Evolutionary conservation across 2,888 invertebrate genomes (phyloP).

Genomic region (Cataglyphis altisquamis): DNA sequence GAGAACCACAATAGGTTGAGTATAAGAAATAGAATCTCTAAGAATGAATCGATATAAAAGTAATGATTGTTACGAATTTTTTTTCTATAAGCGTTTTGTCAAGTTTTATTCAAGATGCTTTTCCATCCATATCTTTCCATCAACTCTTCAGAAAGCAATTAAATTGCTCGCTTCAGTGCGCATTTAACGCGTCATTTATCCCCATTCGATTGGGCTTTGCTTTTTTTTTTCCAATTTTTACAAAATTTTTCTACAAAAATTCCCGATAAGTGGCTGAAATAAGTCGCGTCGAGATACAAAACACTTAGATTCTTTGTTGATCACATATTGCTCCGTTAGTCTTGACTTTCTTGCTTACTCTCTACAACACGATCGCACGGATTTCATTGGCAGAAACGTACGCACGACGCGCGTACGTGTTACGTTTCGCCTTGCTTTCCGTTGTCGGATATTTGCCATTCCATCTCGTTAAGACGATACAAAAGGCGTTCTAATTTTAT

Average conservation of each 20-base stretch:
- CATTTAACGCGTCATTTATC: constrained; percentile 25
- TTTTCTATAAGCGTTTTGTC: not conserved
- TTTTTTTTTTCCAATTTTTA: constrained; percentile 18
- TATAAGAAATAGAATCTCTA: not conserved
- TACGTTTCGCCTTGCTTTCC: constrained; percentile 9
- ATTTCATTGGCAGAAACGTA: constrained; percentile 13
- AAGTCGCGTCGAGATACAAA: constrained; percentile 1
- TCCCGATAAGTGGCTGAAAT: not conserved
- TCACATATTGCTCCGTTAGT: constrained; percentile 30
- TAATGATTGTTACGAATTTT: not conserved
- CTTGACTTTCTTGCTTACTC: not conserved
- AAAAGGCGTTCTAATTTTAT: constrained; percentile 64
- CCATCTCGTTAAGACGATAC: constrained; percentile 31
- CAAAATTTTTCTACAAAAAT: constrained; percentile 29
- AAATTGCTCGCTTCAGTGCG: constrained; percentile 4
- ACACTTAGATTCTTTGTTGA: constrained; percentile 12
- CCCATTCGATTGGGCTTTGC: constrained; percentile 8
- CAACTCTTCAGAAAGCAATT: constrained; percentile 34
- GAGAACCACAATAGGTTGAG: not conserved
- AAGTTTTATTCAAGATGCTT: constrained; percentile 20
- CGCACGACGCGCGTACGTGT: constrained; percentile 40
- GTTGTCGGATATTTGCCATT: constrained; percentile 36
- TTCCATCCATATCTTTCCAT: not conserved
- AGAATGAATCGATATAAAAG: not conserved
- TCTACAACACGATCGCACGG: constrained; percentile 16